Conservation (phyloP, 2,797 vertebrate species). For the Intellagama lesueurii region DNA sequence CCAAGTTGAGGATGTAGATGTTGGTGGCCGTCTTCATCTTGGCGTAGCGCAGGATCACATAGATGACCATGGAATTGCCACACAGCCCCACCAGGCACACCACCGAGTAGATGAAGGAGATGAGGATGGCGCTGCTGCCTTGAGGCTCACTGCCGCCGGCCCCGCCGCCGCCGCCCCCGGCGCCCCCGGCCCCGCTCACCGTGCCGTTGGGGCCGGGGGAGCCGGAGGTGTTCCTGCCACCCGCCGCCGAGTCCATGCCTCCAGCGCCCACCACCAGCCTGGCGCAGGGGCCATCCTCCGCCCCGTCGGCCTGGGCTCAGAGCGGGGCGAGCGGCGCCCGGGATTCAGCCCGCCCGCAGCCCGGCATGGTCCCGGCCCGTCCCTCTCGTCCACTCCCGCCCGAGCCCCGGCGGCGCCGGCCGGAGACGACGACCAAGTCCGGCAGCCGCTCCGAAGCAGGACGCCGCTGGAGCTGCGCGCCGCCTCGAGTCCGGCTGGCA, state of each 20-base stretch:
- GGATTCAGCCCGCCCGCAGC: constrained; percentile 13
- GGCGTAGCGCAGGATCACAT: constrained; percentile 90
- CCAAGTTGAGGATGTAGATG: constrained; percentile 91
- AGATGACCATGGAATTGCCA: constrained; percentile 93
- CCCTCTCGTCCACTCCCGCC: too few species aligned
- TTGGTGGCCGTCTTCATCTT: constrained; percentile 95
- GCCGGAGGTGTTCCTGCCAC: constrained; percentile 77
- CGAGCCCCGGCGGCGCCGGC: too few species aligned
- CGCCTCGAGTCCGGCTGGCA: constrained; percentile 39
- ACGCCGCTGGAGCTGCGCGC: not conserved
- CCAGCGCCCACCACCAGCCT: constrained; percentile 50
- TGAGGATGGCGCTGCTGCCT: constrained; percentile 89
- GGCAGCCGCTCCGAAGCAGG: not conserved
- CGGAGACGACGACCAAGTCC: too few species aligned
- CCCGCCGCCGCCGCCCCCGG: constrained; percentile 80
- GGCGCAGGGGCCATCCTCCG: constrained; percentile 73
- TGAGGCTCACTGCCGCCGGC: constrained; percentile 74
- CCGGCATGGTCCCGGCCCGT: not conserved
- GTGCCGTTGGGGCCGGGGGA: constrained; percentile 82
- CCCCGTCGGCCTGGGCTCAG: constrained; percentile 44
- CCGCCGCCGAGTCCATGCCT: constrained; percentile 63
- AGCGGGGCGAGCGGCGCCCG: constrained; percentile 37
- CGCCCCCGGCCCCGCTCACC: constrained; percentile 76
- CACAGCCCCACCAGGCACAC: constrained; percentile 91
- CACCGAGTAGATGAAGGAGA: constrained; percentile 92